These are phyloP conservation scores for Bicyclus anynana DNA, from an alignment of 1,140 invertebrate species.

Conservation along the genomic window DNA sequence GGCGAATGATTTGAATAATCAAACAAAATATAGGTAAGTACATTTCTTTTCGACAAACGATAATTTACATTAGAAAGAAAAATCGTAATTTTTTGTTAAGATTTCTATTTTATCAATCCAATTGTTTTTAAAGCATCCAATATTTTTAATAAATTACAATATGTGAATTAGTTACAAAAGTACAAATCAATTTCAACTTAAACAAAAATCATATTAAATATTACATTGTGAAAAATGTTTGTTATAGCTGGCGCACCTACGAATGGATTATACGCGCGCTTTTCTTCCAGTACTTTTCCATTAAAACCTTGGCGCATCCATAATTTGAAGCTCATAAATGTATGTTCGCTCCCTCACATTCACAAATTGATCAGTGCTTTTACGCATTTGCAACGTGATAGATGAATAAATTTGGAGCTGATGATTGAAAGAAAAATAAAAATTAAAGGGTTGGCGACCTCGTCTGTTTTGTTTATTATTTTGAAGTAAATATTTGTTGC, in stretches of 20 bases:
- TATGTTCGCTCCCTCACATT: constrained; percentile 1
- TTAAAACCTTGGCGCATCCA: constrained; percentile 37
- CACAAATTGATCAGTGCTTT: background rate
- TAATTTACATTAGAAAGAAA: too few relatives aligned
- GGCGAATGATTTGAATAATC: too few relatives aligned
- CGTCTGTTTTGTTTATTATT: background rate
- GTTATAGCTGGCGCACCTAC: constrained; percentile 14
- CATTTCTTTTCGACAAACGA: too few relatives aligned
- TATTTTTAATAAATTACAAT: too few relatives aligned
- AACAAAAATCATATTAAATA: background rate
- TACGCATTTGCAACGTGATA: background rate
- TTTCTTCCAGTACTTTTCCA: constrained; percentile 63
- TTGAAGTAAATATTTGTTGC: background rate
- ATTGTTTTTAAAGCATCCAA: too few relatives aligned
- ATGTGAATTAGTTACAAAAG: too few relatives aligned
- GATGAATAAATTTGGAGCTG: background rate
- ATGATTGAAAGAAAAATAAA: background rate
- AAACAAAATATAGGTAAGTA: too few relatives aligned
- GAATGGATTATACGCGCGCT: constrained; percentile 36
- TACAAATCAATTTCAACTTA: too few relatives aligned
- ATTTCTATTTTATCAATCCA: too few relatives aligned
- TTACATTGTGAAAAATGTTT: constrained; percentile 34
- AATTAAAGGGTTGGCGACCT: background rate
- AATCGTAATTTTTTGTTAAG: too few relatives aligned
- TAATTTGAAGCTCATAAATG: constrained; percentile 26